These are phyloP conservation scores for Myotis brandtii DNA, from an alignment of 2,113 vertebrate genomes.

Conservation along the genomic window DNA sequence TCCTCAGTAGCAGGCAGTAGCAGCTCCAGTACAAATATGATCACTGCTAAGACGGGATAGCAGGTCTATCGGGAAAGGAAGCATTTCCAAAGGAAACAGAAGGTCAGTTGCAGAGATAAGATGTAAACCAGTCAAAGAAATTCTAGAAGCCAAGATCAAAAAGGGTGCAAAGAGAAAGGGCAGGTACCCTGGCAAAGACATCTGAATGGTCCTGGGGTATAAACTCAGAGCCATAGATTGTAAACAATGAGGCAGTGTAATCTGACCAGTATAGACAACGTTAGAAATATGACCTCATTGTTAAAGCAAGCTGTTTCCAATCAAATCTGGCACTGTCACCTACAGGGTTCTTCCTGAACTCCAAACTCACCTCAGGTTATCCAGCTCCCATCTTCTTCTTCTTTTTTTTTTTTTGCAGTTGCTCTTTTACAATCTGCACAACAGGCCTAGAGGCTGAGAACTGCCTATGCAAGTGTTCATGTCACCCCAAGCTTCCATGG, in stretches of 20 bases:
- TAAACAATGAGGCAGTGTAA: constrained; percentile 48
- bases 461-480: not conserved
- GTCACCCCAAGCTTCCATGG: not conserved
- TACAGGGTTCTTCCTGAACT: not conserved
- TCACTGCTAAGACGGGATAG: not conserved
- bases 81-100: constrained; percentile 53
- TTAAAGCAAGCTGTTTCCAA: constrained; percentile 46
- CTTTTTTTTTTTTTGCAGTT: not conserved
- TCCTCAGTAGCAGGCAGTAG: not conserved
- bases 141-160: constrained; percentile 59
- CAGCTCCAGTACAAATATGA: not conserved
- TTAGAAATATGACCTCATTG: constrained; percentile 53
- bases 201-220: not conserved
- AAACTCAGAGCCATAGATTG: constrained; percentile 40
- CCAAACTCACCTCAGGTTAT: constrained; percentile 11
- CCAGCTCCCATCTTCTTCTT: not conserved
- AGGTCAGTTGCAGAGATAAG: constrained; percentile 36
- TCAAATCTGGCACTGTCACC: constrained; percentile 7
- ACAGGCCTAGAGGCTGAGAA: not conserved
- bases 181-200: constrained; percentile 50
- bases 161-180: constrained; percentile 29
- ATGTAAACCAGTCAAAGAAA: constrained; percentile 53
- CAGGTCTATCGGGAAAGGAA: constrained; percentile 11
- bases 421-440: not conserved
- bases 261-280: constrained; percentile 19